A percentile compares a stretch with the other conserved stretches of the same genome.
Conservation (phyloP, 2,888 invertebrate species). For the Sarcophaga caerulescens region DNA sequence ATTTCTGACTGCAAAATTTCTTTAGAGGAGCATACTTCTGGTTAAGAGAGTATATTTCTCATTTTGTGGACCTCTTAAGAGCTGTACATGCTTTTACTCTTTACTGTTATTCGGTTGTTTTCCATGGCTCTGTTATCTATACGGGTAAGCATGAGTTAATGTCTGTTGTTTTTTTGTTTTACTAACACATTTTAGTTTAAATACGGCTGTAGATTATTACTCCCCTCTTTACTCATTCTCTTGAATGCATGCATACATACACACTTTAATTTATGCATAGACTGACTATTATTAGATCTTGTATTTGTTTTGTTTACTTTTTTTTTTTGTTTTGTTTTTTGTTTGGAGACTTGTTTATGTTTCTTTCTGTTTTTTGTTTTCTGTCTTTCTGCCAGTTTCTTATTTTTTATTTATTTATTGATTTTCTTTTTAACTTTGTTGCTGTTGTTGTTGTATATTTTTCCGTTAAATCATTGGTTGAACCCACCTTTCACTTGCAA, state of each 20-base stretch:
- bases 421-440: slow-evolving; percentile 27
- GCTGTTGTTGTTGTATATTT: neutral
- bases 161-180: slow-evolving; percentile 1
- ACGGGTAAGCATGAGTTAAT: neutral
- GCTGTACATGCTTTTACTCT: neutral
- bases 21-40: too few species aligned
- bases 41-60: slow-evolving; percentile 6
- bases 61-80: neutral
- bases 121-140: neutral
- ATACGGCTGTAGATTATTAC: slow-evolving; percentile 3
- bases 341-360: slow-evolving; percentile 25
- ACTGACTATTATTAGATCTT: slow-evolving; percentile 28
- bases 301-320: slow-evolving; percentile 7
- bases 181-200: slow-evolving; percentile 6
- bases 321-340: slow-evolving; percentile 15
- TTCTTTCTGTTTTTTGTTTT: slow-evolving; percentile 21
- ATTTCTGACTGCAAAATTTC: slow-evolving; percentile 2
- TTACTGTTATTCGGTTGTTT: neutral
- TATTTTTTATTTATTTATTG: slow-evolving; percentile 38
- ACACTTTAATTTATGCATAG: neutral
- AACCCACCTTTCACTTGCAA: slow-evolving; percentile 57
- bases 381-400: too few species aligned
- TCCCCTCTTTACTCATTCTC: neutral
- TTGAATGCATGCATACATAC: neutral
- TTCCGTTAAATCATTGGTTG: slow-evolving; percentile 19